Conservation (phyloP, 1,140 invertebrate species). For the Oncopodura yosiiana region DNA sequence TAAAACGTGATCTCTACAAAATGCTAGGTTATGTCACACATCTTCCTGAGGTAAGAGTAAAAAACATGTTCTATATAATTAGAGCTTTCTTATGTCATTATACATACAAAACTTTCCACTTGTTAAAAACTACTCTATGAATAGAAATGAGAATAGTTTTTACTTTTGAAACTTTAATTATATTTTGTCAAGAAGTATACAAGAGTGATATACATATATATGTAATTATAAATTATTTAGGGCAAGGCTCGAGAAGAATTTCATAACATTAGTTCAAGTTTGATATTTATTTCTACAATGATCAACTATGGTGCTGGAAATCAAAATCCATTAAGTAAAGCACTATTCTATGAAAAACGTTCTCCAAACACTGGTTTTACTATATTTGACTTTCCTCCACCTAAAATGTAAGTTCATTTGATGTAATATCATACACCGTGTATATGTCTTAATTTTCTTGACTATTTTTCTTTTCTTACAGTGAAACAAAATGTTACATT, state of each 20-base stretch:
- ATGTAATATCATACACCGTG: not conserved
- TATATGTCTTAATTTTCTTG: not conserved
- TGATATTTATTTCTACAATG: slow-evolving; percentile 5
- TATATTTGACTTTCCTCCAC: slow-evolving; percentile 3
- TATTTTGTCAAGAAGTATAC: not conserved
- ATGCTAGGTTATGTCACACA: slow-evolving; percentile 13
- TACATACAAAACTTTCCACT: not conserved
- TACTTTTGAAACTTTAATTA: not conserved
- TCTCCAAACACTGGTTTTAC: not conserved
- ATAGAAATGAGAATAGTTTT: not conserved
- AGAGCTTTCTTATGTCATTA: not conserved
- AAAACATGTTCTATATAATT: not conserved
- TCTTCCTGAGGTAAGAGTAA: slow-evolving; percentile 13
- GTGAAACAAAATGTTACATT: not conserved
- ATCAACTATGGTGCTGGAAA: slow-evolving; percentile 25
- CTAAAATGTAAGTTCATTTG: slow-evolving; percentile 8
- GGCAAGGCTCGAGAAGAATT: slow-evolving; percentile 11
- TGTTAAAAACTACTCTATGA: not conserved
- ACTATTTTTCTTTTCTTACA: not conserved
- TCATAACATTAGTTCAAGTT: not conserved
- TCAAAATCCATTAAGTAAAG: slow-evolving; percentile 23
- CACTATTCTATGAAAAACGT: slow-evolving; percentile 22
- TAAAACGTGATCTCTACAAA: slow-evolving; percentile 25
- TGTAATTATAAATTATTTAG: not conserved
- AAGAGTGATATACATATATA: too few relatives aligned